These are phyloP conservation scores for Scaptomyza graminum DNA, from an alignment of 1,140 invertebrate genomes.

Conservation along the genomic window DNA sequence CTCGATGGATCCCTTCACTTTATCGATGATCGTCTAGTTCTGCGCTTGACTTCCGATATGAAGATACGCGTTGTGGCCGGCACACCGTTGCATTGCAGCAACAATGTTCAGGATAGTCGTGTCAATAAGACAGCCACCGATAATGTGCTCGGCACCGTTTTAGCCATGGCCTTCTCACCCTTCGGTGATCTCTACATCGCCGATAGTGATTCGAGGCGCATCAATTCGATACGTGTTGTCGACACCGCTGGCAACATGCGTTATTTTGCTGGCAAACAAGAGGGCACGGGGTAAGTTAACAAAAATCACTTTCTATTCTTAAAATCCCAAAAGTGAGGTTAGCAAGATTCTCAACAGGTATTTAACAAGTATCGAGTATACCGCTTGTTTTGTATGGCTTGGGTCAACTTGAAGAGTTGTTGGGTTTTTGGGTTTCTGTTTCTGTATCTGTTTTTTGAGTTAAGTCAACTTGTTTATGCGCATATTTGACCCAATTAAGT, in stretches of 20 bases:
- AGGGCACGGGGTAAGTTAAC: slow-evolving; percentile 84
- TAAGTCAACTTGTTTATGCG: slow-evolving; percentile 83
- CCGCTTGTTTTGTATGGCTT: too few species aligned
- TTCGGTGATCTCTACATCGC: slow-evolving; percentile 97
- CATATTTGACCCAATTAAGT: slow-evolving; percentile 79
- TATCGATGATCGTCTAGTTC: slow-evolving; percentile 96
- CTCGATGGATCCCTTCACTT: slow-evolving; percentile 97
- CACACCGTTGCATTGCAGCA: slow-evolving; percentile 92
- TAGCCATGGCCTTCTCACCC: slow-evolving; percentile 95
- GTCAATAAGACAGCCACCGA: slow-evolving; percentile 84
- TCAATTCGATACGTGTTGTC: slow-evolving; percentile 94
- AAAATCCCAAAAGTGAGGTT: too few species aligned
- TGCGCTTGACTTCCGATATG: slow-evolving; percentile 95
- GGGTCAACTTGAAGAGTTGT: slow-evolving; percentile 27
- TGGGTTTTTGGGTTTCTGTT: not conserved
- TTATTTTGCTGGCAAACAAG: slow-evolving; percentile 91
- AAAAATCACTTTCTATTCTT: not conserved
- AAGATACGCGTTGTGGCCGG: slow-evolving; percentile 96
- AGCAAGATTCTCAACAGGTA: too few species aligned
- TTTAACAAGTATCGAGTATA: too few species aligned
- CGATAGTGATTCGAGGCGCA: slow-evolving; percentile 94
- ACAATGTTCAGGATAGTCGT: slow-evolving; percentile 78
- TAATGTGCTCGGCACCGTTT: slow-evolving; percentile 89
- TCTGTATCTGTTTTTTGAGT: not conserved
- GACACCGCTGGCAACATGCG: slow-evolving; percentile 93